Evolutionary conservation across 2,888 invertebrate species (phyloP).

Genomic region (Dioctria rufipes): DNA sequence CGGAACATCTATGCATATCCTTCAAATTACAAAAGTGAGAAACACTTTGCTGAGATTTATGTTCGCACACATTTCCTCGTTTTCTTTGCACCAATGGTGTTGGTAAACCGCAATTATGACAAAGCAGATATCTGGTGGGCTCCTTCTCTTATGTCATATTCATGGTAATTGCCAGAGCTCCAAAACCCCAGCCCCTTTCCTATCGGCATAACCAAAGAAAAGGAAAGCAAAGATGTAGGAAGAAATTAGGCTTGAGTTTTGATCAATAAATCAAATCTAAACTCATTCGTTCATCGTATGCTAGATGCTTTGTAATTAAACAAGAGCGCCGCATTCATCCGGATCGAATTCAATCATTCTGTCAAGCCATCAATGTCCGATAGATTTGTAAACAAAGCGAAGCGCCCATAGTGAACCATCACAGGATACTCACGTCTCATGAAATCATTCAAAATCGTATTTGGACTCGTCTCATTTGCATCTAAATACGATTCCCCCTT

Average conservation of each 20-base stretch:
- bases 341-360: background rate
- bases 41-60: constrained; percentile 24
- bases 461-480: constrained; percentile 48
- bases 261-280: constrained; percentile 45
- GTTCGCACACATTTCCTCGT: background rate
- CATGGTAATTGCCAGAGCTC: background rate
- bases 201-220: background rate
- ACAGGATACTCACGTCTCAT: constrained; percentile 28
- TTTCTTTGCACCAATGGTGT: background rate
- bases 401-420: background rate
- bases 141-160: background rate
- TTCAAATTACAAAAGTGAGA: constrained; percentile 29
- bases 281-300: constrained; percentile 18
- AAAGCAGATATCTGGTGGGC: background rate
- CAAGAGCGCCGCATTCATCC: background rate
- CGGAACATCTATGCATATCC: background rate
- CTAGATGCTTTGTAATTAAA: constrained; percentile 32
- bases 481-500: constrained; percentile 32
- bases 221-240: background rate
- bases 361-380: constrained; percentile 1
- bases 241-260: constrained; percentile 21
- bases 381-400: background rate
- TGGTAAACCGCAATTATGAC: background rate
- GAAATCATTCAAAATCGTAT: constrained; percentile 49
- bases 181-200: background rate